Percentiles rank a stretch among this genome's conserved stretches.
phyloP scores from a whole-genome alignment of 2,113 vertebrate species.

The Scatophagus argus region DNA sequence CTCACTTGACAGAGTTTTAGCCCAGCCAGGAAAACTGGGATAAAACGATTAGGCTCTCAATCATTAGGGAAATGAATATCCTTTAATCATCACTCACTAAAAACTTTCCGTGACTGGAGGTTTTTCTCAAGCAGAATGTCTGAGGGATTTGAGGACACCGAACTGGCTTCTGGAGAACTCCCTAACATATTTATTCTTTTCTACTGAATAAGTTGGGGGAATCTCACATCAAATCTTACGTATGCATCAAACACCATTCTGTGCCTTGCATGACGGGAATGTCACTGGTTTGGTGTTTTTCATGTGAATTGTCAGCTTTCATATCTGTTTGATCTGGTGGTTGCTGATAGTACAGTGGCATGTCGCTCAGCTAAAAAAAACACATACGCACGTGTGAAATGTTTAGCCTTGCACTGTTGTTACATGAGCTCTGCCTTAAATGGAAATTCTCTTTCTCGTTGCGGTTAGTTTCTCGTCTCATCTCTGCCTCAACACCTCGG shows the following conservation, averaged over 20 bases:
- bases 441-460: slow-evolving; percentile 57
- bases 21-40: slow-evolving; percentile 44
- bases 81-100: slow-evolving; percentile 34
- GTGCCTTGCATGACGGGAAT: slow-evolving; percentile 9
- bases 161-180: slow-evolving; percentile 5
- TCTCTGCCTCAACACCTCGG: slow-evolving; percentile 1
- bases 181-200: neutral
- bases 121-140: slow-evolving; percentile 3
- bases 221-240: neutral
- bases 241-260: slow-evolving; percentile 7
- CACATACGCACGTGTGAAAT: slow-evolving; percentile 10
- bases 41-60: slow-evolving; percentile 37
- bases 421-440: slow-evolving; percentile 55
- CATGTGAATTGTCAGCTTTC: slow-evolving; percentile 7
- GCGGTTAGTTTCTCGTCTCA: slow-evolving; percentile 39
- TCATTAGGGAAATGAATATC: slow-evolving; percentile 27
- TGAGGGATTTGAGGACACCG: neutral
- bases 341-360: slow-evolving; percentile 35
- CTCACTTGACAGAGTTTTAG: neutral
- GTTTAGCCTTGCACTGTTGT: neutral
- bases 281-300: slow-evolving; percentile 12
- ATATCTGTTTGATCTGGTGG: slow-evolving; percentile 1
- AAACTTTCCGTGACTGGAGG: slow-evolving; percentile 16
- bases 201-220: neutral
- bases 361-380: slow-evolving; percentile 4